phyloP scores from a whole-genome alignment of 2,113 vertebrate species.

The Mus musculus region DNA sequence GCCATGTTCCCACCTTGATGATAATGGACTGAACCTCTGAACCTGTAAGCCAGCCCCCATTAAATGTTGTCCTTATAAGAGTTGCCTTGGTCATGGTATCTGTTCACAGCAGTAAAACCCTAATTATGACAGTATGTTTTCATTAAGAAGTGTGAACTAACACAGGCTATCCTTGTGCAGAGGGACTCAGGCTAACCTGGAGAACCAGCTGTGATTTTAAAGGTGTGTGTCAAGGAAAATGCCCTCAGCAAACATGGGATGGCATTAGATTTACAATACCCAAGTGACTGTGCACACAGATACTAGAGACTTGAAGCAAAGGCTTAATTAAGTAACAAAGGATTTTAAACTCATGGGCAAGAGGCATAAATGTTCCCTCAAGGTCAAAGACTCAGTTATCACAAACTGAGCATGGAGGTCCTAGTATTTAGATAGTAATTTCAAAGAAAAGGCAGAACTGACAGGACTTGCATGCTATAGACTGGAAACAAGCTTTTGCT shows the following conservation, averaged over 20 bases:
- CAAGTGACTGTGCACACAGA: not conserved
- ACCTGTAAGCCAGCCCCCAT: too few species aligned
- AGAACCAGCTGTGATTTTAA: constrained; percentile 15
- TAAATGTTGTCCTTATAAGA: too few species aligned
- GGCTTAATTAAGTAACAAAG: not conserved
- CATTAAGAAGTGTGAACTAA: constrained; percentile 2
- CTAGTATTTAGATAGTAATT: constrained; percentile 59
- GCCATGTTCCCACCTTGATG: too few species aligned
- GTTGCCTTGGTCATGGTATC: too few species aligned
- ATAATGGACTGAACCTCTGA: too few species aligned
- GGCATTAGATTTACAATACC: not conserved
- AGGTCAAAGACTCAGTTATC: not conserved
- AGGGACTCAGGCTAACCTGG: not conserved
- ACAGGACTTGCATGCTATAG: constrained; percentile 71
- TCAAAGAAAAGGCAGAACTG: constrained; percentile 64
- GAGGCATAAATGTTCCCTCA: not conserved
- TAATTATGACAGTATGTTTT: not conserved
- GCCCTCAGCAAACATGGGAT: not conserved
- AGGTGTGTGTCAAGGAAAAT: not conserved
- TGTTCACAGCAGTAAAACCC: too few species aligned
- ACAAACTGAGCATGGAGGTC: constrained; percentile 51
- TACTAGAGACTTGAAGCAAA: not conserved
- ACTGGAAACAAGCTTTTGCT: constrained; percentile 51
- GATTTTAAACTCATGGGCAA: constrained; percentile 28
- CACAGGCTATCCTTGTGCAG: not conserved